These are phyloP conservation scores for Gavialis gangeticus DNA, from an alignment of 2,113 vertebrate species.

Conservation along the genomic window DNA sequence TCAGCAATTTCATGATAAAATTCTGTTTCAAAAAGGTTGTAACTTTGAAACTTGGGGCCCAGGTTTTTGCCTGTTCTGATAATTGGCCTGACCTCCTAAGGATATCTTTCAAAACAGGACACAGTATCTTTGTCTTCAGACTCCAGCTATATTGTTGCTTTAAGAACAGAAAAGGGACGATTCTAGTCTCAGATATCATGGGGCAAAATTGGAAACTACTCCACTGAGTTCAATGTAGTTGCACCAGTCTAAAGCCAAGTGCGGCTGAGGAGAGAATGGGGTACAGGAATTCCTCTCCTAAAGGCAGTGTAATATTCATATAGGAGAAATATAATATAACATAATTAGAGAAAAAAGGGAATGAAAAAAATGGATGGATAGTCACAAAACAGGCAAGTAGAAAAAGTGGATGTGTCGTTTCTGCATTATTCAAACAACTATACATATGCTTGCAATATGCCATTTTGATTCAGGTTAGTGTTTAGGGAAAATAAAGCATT, in stretches of 20 bases:
- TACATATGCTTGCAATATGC: slow-evolving; percentile 14
- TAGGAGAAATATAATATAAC: neutral
- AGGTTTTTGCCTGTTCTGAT: slow-evolving; percentile 26
- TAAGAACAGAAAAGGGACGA: neutral
- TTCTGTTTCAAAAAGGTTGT: slow-evolving; percentile 21
- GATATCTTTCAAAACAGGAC: slow-evolving; percentile 6
- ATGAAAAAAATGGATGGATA: neutral
- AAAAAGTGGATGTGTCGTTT: neutral
- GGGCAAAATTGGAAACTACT: slow-evolving; percentile 24
- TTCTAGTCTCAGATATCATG: neutral
- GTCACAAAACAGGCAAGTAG: neutral
- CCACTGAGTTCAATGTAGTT: neutral
- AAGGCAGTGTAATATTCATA: neutral
- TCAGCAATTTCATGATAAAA: slow-evolving; percentile 47
- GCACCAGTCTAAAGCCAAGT: neutral
- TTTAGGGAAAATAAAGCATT: slow-evolving; percentile 63
- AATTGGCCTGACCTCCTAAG: slow-evolving; percentile 28
- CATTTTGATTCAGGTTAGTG: slow-evolving; percentile 30
- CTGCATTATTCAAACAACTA: neutral
- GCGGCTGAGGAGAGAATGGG: neutral
- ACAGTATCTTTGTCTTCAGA: slow-evolving; percentile 18
- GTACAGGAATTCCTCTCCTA: neutral
- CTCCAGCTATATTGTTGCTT: neutral
- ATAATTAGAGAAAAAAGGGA: neutral
- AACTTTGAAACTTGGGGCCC: slow-evolving; percentile 45